These are phyloP conservation scores for Amblyopsis hoosieri DNA, from an alignment of 2,797 vertebrate species.

Conservation along the genomic window DNA sequence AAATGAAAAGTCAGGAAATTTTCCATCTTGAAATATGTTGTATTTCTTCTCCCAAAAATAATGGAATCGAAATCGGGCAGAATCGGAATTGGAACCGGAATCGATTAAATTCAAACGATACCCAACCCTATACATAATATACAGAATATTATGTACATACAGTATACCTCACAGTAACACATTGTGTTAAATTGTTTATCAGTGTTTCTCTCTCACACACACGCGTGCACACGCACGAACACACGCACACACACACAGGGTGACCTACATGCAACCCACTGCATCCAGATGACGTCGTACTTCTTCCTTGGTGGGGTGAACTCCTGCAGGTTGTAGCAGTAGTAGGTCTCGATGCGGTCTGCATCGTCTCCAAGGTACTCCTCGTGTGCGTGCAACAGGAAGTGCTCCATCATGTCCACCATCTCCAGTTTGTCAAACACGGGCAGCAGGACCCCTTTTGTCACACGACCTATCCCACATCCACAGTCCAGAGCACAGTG, in stretches of 20 bases:
- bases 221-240: neutral
- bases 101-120: no score
- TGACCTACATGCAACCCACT: conserved; percentile 94
- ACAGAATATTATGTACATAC: neutral
- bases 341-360: conserved; percentile 87
- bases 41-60: no score
- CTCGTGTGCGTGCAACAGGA: conserved; percentile 88
- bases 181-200: neutral
- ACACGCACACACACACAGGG: neutral
- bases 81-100: no score
- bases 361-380: conserved; percentile 84
- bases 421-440: conserved; percentile 89
- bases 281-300: conserved; percentile 96
- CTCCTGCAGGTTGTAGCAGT: conserved; percentile 90
- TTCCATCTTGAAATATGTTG: no score
- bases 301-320: conserved; percentile 81
- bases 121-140: no score
- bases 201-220: no score
- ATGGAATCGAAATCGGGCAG: no score
- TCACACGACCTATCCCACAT: conserved; percentile 90
- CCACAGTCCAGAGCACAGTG: conserved; percentile 89
- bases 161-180: conserved; percentile 7
- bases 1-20: no score
- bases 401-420: conserved; percentile 94
- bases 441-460: conserved; percentile 90